Conservation (phyloP, 1,140 invertebrate species). For the Trichonephila clavata region DNA sequence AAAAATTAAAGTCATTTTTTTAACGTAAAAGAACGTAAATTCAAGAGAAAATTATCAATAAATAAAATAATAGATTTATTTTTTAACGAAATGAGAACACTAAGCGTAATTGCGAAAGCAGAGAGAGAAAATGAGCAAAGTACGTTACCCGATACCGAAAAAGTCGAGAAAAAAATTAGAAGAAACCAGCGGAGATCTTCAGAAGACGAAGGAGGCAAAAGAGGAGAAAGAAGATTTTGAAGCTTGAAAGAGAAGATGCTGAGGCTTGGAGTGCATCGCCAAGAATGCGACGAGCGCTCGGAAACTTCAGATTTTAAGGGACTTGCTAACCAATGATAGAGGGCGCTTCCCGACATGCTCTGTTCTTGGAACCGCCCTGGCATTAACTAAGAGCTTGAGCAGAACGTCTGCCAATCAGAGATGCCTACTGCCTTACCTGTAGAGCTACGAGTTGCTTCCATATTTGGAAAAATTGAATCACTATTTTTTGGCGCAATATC, state of each 20-base stretch:
- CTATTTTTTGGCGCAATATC: constrained; percentile 33
- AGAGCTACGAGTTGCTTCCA: constrained; percentile 29
- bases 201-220: constrained; percentile 22
- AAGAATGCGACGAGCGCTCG: constrained; percentile 51
- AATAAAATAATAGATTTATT: too few relatives aligned
- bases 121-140: not conserved
- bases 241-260: constrained; percentile 22
- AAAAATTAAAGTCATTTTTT: not conserved
- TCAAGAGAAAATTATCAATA: not conserved
- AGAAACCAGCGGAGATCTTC: not conserved
- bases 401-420: constrained; percentile 72
- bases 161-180: not conserved
- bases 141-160: not conserved
- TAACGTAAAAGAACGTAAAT: not conserved
- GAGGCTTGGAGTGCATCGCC: constrained; percentile 35
- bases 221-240: not conserved
- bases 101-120: not conserved
- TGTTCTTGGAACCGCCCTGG: constrained; percentile 58
- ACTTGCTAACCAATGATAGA: constrained; percentile 24
- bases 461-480: not conserved
- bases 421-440: constrained; percentile 42
- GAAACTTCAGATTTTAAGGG: constrained; percentile 25
- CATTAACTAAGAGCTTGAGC: constrained; percentile 43
- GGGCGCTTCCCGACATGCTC: constrained; percentile 12
- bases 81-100: not conserved